Evolutionary conservation across 2,888 invertebrate genomes (phyloP).

Genomic region (Aphelenchoides bicaudatus): DNA sequence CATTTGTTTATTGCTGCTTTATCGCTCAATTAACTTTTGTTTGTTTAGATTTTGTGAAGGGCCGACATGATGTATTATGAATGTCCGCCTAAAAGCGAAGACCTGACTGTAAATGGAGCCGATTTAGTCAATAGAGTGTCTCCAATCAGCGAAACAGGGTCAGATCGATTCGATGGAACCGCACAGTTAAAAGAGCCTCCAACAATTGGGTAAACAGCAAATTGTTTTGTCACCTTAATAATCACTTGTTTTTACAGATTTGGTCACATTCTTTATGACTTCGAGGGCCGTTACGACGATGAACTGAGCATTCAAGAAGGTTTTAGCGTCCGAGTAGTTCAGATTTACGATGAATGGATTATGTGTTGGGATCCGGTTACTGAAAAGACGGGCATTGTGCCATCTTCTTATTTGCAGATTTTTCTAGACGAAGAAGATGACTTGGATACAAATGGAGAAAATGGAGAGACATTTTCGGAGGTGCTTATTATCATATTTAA

Average conservation of each 20-base stretch:
- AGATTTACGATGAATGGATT: conserved; percentile 49
- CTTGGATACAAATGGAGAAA: conserved; percentile 28
- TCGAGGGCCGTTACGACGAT: conserved; percentile 43
- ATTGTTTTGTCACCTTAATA: background rate
- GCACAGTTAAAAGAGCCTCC: conserved; percentile 18
- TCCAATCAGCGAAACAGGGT: background rate
- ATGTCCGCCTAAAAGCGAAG: too few species aligned
- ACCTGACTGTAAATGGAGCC: conserved; percentile 16
- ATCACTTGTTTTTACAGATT: conserved; percentile 32
- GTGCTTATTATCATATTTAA: too few species aligned
- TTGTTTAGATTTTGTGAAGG: background rate
- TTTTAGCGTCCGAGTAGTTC: conserved; percentile 45
- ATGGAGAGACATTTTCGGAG: too few species aligned
- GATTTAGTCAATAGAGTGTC: conserved; percentile 15
- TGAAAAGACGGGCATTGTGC: conserved; percentile 47
- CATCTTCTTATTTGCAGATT: conserved; percentile 46
- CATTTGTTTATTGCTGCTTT: background rate
- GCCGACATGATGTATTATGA: too few species aligned
- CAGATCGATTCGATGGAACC: conserved; percentile 6
- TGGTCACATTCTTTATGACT: conserved; percentile 49
- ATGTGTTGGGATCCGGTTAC: conserved; percentile 47
- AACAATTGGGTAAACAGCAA: conserved; percentile 25
- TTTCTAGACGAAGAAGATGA: conserved; percentile 51
- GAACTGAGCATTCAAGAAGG: conserved; percentile 45
- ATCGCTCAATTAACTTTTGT: background rate